Evolutionary conservation across 1,140 invertebrate genomes (phyloP).

Genomic region (Drosophila erecta): DNA sequence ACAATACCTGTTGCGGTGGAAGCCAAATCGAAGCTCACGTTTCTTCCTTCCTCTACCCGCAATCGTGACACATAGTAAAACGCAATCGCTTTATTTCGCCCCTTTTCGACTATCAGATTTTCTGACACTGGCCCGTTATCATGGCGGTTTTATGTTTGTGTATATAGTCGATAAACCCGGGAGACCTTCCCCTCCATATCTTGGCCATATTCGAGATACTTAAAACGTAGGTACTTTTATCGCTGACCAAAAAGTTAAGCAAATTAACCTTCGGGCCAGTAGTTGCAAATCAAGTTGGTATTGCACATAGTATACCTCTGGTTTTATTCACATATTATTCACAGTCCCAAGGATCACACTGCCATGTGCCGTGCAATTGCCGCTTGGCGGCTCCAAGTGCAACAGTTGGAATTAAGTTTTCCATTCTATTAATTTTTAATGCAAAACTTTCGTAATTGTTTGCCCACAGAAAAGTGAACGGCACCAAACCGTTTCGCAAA

Average conservation of each 20-base stretch:
- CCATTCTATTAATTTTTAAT: slow-evolving; percentile 69
- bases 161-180: slow-evolving; percentile 10
- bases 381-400: slow-evolving; percentile 31
- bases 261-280: slow-evolving; percentile 30
- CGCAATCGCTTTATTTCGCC: slow-evolving; percentile 13
- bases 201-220: slow-evolving; percentile 6
- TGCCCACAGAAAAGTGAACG: slow-evolving; percentile 66
- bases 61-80: slow-evolving; percentile 31
- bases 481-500: slow-evolving; percentile 56
- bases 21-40: slow-evolving; percentile 34
- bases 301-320: not conserved
- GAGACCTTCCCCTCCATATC: slow-evolving; percentile 36
- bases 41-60: slow-evolving; percentile 10
- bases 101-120: not conserved
- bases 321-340: not conserved
- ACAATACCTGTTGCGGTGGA: slow-evolving; percentile 56
- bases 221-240: slow-evolving; percentile 30
- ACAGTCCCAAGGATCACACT: slow-evolving; percentile 26
- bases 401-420: slow-evolving; percentile 52
- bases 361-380: slow-evolving; percentile 16
- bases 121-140: slow-evolving; percentile 28
- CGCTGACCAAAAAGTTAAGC: slow-evolving; percentile 20
- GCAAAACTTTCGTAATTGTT: slow-evolving; percentile 75
- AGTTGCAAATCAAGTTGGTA: slow-evolving; percentile 33
- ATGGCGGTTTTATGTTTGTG: not conserved